Evolutionary conservation across 2,113 vertebrate species (phyloP), one percentile per base, ranked within the genome.

Genomic region (Sphyrna mokarran): DNA sequence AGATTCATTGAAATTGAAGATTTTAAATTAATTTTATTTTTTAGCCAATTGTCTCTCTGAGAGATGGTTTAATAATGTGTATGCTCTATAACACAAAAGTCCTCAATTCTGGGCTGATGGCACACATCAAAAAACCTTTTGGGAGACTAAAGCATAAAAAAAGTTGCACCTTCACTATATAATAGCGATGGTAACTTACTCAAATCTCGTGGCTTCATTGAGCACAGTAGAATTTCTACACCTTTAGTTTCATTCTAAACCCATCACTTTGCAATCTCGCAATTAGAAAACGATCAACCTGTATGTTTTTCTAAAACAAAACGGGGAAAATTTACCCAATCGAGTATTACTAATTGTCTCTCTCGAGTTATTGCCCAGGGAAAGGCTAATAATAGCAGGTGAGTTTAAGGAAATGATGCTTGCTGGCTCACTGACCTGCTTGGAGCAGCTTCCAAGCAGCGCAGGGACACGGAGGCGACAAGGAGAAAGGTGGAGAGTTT

Each of bases 401-500:
- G 16, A 80, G 78, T 14, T 80, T 80, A 78, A 16, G 9, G 33
- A n/a, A 33, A n/a, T 13, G 0, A 63, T 72, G 70, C 5, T 80
- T 80, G 43, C 14, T 83, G 10, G 29, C 87, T 37, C 37, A 94
- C 66, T 48, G 23, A 95, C 94, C 94, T 95, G 68, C 37, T 76
- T 1, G 94, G 68, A 20, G 54, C 68, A 76, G 94, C 68, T 26
- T 95, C 68, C 69, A 95, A 43, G 48, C 10, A 33, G 43, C 94
- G 72, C 40, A 95, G 68, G 37, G 43, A 72, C 40, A 95, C 37
- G 3, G 69, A 29, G 68, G 40, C 94, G 43, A 72, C 23, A 29
- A 95, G 69, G 37, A 95, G 37, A 23, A 95, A 26, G 94, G 94
- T 72, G 40, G 37, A 72, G 37, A 95, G 69, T 95, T 95, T 95